Evolutionary conservation across 2,888 invertebrate genomes (phyloP).

Genomic region (Bembecia ichneumoniformis): DNA sequence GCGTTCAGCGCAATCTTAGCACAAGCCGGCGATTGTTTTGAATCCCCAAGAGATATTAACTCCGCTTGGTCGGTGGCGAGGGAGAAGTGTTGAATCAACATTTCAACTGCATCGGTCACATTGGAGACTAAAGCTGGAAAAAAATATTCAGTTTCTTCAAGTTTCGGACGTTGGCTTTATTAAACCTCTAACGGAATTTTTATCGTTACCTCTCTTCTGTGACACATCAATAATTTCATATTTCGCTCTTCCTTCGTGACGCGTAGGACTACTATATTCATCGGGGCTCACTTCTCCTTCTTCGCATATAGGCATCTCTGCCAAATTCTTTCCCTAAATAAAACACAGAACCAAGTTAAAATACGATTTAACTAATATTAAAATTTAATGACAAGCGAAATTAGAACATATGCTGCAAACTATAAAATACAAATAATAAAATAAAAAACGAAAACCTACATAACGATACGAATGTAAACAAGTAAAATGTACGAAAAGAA

Average conservation of each 20-base stretch:
- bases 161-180: background rate
- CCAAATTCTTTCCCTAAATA: conserved; percentile 65
- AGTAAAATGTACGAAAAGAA: conserved; percentile 36
- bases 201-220: conserved; percentile 70
- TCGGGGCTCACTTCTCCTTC: conserved; percentile 75
- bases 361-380: too few relatives aligned
- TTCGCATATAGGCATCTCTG: conserved; percentile 76
- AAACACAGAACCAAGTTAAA: background rate
- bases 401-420: too few relatives aligned
- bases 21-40: conserved; percentile 74
- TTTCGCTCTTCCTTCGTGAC: conserved; percentile 50
- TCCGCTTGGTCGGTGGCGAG: conserved; percentile 76
- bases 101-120: conserved; percentile 82
- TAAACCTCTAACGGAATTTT: background rate
- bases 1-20: conserved; percentile 81
- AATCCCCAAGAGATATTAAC: conserved; percentile 72
- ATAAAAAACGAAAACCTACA: conserved; percentile 10
- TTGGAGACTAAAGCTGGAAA: conserved; percentile 78
- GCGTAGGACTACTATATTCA: conserved; percentile 70
- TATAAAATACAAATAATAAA: conserved; percentile 12
- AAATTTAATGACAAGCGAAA: too few relatives aligned
- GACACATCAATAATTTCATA: conserved; percentile 68
- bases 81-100: conserved; percentile 80
- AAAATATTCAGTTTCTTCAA: background rate
- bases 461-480: conserved; percentile 5